Base-by-base conservation (phyloP, 2,113 vertebrate genomes). In the Tragelaphus imberbis region DNA sequence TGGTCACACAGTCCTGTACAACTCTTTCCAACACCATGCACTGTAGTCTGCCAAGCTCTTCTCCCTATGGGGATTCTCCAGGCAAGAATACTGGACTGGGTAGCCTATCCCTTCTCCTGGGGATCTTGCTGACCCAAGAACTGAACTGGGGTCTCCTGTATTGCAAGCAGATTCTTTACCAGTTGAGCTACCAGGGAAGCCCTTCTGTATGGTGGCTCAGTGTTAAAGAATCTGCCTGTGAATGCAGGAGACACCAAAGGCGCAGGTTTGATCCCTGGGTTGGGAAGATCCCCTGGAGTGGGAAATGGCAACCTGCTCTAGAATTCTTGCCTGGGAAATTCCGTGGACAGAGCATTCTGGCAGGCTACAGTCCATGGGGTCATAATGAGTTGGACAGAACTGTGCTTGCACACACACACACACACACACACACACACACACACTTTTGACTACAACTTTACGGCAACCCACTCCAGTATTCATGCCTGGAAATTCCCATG, bases 321-420 rank as follows among this genome's bases (percentile, higher is more conserved):
- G 68, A 36, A 23, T 23, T 71, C n/a, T 71, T 12, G n/a, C 68
- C n/a, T 36, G 19, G 68, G 68, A 23, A n/a, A 71, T 71, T 23
- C 68, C 19, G 23, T 6, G n/a, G n/a, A 23, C 68, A 71, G n/a
- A 71, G 10, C n/a, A 71, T 40, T 19, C 68, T 71, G n/a, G 68
- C 65, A 71, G 65, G n/a, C 65, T 71, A 23, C 65, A 71, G n/a
- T 36, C n/a, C 68, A 23, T 40, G 10, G n/a, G 68, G n/a, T 23
- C 0, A 0, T n/a, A 40, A 40, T 0, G 2, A 71, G 10, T 23
- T 40, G 19, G n/a, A 71, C n/a, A 36, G 7, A 65, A 8, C 7
- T 68, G 16, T 0, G 1, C 7, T n/a, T 36, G 9, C 5, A 21
- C 33, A 0, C 63, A 1, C 4, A 17, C 61, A 7, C 33, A 8